These are phyloP conservation scores for Helicoverpa zea DNA, from an alignment of 1,140 invertebrate genomes.

Conservation along the genomic window DNA sequence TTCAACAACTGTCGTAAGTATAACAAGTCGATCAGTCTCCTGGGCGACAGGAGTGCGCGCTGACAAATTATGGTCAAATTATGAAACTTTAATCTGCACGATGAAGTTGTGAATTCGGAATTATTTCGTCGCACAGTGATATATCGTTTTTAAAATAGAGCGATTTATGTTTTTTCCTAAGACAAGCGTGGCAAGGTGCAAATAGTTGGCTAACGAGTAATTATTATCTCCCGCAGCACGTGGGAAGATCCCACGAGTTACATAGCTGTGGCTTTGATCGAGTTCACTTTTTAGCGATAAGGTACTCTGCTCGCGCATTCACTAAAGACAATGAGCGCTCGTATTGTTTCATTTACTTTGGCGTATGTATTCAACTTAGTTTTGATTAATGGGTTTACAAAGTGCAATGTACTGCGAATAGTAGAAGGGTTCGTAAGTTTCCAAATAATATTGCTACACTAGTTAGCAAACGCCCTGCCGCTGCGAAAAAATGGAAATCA, in stretches of 20 bases:
- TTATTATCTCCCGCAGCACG: conserved; percentile 66
- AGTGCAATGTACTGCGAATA: conserved; percentile 58
- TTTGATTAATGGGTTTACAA: conserved; percentile 56
- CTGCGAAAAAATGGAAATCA: conserved; percentile 76
- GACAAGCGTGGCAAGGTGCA: conserved; percentile 59
- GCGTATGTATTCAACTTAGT: conserved; percentile 49
- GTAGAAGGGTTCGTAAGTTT: conserved; percentile 43
- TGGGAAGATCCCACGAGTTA: conserved; percentile 78
- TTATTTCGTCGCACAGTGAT: not conserved
- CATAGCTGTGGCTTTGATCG: conserved; percentile 59
- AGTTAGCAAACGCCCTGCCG: conserved; percentile 66
- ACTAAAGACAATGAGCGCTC: conserved; percentile 53
- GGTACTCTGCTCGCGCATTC: conserved; percentile 57
- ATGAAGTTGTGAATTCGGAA: conserved; percentile 16
- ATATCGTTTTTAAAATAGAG: conserved; percentile 9
- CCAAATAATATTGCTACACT: conserved; percentile 57
- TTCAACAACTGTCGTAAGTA: conserved; percentile 56
- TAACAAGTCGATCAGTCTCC: conserved; percentile 57
- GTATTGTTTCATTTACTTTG: conserved; percentile 62
- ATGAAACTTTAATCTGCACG: conserved; percentile 35
- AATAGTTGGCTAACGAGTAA: conserved; percentile 77
- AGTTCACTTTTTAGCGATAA: conserved; percentile 69
- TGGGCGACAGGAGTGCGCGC: conserved; percentile 28
- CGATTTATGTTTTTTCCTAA: conserved; percentile 33
- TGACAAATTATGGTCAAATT: conserved; percentile 39